Base-by-base conservation (phyloP, 2,888 invertebrate species). In the Gisinianus flammeolus region DNA sequence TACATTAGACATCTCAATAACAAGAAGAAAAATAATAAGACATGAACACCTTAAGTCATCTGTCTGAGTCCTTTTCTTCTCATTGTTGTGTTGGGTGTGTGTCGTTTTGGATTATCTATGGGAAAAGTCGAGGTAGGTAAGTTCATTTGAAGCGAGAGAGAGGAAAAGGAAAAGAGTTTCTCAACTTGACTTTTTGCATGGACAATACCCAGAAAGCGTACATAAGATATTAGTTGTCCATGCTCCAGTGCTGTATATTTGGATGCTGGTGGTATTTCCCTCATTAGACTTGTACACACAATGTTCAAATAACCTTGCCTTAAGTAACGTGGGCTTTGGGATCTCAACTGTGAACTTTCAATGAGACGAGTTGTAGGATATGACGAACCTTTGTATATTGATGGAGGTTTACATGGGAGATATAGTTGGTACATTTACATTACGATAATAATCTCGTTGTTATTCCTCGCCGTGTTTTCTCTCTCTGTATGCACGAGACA, bases 91-190 rank as follows among this genome's bases (percentile, higher is more conserved):
- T 58, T 58, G 8, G 24, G 8, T 58, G 16, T 58, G 12, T 26
- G 62, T 24, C 16, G 8, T 16, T 62, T 35, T 35, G 35, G 12
- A 35, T 35, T 5, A 10, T 30, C 30, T 2, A 70, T 28, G 19
- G 10, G 6, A 52, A 52, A 70, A 52, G 69, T 70, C 54, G 54
- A 70, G 10, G 35, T 70, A 70, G 52, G 35, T 52, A 70, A 30
- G 54, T 28, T 70, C 4, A 62, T 26, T 62, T 24, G 26, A 26
- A 44, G 22, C n/a, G 56, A 58, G 56, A 24, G 22, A n/a, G 12
- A 56, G n/a, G n/a, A n/a, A n/a, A n/a, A 56, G 56, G 56, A 58
- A n/a, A 24, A 2, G 62, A 62, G 28, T 28, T 10, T 62, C 5
- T 62, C 24, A 26, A 26, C 28, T 5, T 54, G 54, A 12, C n/a